Evolutionary conservation across 2,113 vertebrate genomes (phyloP), one percentile per base, ranked within the genome.

Genomic region (Shinisaurus crocodilurus): DNA sequence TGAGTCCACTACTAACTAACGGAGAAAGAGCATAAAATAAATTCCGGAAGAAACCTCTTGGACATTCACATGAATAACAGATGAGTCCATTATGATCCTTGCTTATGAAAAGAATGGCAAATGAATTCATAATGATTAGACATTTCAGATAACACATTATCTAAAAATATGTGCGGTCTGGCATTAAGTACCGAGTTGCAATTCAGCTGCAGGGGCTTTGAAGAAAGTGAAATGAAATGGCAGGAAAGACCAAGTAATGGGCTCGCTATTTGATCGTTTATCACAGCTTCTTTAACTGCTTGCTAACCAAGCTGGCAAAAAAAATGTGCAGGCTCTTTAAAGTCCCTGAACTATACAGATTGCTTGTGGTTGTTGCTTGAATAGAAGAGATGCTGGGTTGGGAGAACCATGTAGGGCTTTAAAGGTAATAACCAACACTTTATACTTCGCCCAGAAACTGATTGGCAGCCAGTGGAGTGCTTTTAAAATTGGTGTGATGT

Each of bases 71-170:
- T 96, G 96, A 97, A 97, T 96, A 96, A 96, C 88, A 86, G 91
- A 96, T 96, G 95, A 96, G 92, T 94, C 97, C 96, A 93, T 96
- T 96, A 96, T 95, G 93, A 96, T 95, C 93, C 67, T 84, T 93
- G 94, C 93, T 96, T 94, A 87, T 95, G 94, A 94, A 95, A 96
- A 94, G 95, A 95, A 95, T 95, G 97, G 95, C 82, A 96, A 96
- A 96, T 97, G 92, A 96, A 96, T 95, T 96, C 93, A 91, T 96
- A 96, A 96, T 97, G 96, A 97, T 96, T 96, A 96, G 94, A 93
- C 94, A 95, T 96, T 96, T 96, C 91, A 96, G 97, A 96, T 95
- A 95, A 94, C 92, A 92, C 90, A 88, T 94, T 94, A 60, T 93
- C 94, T 93, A 92, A 89, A 95, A 96, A 95, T 94, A 95, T 93